Base-by-base conservation (phyloP, 2,797 vertebrate species). In the Epinephelus awoara region DNA sequence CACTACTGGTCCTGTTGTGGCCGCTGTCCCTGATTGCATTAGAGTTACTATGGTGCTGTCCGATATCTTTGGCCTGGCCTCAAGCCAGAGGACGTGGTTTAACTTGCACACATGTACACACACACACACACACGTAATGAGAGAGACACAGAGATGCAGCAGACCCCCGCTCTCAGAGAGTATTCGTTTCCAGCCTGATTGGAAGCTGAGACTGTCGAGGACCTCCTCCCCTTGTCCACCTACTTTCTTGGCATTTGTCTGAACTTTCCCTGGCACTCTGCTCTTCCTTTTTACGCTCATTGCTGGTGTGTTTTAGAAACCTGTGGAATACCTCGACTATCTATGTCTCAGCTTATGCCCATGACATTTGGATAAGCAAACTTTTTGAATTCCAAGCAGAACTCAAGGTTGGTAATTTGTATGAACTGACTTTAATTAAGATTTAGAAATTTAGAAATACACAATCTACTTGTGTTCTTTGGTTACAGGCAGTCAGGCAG, bases 51-150 rank as follows among this genome's bases (percentile, higher is more conserved):
- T 89, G 78, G 85, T 81, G 74, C 90, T 77, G 86, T 74, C 91
- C 49, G 77, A 93, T 94, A 93, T 93, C 91, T 92, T 88, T 88
- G 83, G 84, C 86, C 87, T 95, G 94, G 93, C 89, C 71, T 77
- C 59, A 25, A 90, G 90, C 95, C 93, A 94, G 69, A 85, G 84
- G 77, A 90, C 88, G 62, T 64, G 85, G 88, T 84, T 86, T 80
- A 82, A 89, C 75, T 67, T 29, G 64, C 75, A 72, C 83, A 79
- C 88, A 80, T 50, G 51, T 27, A 69, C 66, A 64, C 52, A 51
- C 44, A 51, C 25, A 75, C 75, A 79, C 64, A 68, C 72, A 75
- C 62, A 78, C 18, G n/a, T 79, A 70, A 63, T 19, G 46, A 74
- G 55, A 81, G 59, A 87, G 71, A 73, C 68, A 66, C 61, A 80